Base-by-base conservation (phyloP, 37 sponge, comb jelly and placozoan genomes). In the Dysidea cf. avara region DNA sequence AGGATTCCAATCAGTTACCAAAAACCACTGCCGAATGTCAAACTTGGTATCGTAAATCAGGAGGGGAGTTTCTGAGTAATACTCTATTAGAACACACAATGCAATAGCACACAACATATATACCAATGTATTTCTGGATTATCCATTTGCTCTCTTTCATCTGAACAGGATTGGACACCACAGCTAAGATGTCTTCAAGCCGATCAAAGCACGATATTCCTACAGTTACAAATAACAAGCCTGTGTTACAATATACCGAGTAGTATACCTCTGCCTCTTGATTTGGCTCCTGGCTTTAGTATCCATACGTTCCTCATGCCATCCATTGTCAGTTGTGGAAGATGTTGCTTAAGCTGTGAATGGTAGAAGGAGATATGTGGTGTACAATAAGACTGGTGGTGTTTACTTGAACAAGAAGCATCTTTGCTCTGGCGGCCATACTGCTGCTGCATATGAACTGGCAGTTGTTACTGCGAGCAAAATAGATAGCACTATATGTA, bases 1-100 rank as follows among this genome's bases (percentile, higher is more conserved):
- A 7, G 99, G 99, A 53, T 90, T 88, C 92, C 99, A 97, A 64
- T 91, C 92, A 0, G 94, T 94, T n/a, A 97, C 99, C 54, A 97
- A 74, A 59, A 97, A 97, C 99, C 99, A 97, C 69, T 97, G 99
- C 14, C 99, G 77, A 60, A 97, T 94, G 39, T 97, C 99, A 85
- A 97, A 97, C 76, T 97, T 97, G 29, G 94, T 94, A 13, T 75
- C 61, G 34, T 88, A 75, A 13, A 97, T 86, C 9, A 97, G 84
- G 35, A 97, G 62, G 4, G 99, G 99, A 9, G 76, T 69, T 54
- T 97, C 99, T 86, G 57, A 18, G 9, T 7, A 4, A 34, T 16
- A 22, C 31, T 22, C n/a, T 43, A 40, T 7, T 49, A 65, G 26
- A 17, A 63, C 56, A 65, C 24, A 68, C 52, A 7, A 7, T 20